These are phyloP conservation scores for Nephrocerus scutellatus DNA, from an alignment of 2,888 invertebrate genomes.

Conservation along the genomic window DNA sequence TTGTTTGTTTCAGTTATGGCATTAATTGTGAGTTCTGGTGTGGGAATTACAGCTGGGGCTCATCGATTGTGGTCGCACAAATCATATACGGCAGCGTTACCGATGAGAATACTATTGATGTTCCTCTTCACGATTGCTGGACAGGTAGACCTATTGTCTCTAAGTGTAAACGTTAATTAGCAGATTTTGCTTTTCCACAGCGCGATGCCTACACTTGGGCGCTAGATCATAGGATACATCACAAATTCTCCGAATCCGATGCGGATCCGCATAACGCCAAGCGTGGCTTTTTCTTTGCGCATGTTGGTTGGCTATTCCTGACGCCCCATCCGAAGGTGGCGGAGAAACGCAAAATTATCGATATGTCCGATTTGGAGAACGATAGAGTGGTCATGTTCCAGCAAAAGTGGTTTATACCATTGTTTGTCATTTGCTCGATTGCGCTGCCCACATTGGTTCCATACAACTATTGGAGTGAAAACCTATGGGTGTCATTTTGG, in stretches of 20 bases:
- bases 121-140: constrained; percentile 72
- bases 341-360: constrained; percentile 59
- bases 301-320: constrained; percentile 84
- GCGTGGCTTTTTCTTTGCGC: constrained; percentile 84
- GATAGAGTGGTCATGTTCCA: constrained; percentile 73
- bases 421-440: constrained; percentile 63
- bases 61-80: constrained; percentile 76
- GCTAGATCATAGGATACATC: constrained; percentile 79
- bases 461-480: constrained; percentile 77
- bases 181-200: constrained; percentile 50
- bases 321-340: constrained; percentile 77
- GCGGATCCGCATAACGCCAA: constrained; percentile 69
- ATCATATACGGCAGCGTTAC: constrained; percentile 67
- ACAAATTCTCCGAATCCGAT: constrained; percentile 81
- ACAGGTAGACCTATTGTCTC: constrained; percentile 67
- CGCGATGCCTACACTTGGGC: constrained; percentile 81
- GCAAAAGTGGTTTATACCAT: constrained; percentile 64
- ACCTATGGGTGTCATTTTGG: constrained; percentile 70
- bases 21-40: constrained; percentile 62
- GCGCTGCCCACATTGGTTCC: constrained; percentile 69
- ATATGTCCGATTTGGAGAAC: constrained; percentile 63
- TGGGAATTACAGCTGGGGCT: constrained; percentile 76
- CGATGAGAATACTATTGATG: constrained; percentile 60
- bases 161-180: too few relatives aligned
- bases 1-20: constrained; percentile 50